Base-by-base conservation (phyloP, 2,113 vertebrate species). In the Motacilla tschutschensis region DNA sequence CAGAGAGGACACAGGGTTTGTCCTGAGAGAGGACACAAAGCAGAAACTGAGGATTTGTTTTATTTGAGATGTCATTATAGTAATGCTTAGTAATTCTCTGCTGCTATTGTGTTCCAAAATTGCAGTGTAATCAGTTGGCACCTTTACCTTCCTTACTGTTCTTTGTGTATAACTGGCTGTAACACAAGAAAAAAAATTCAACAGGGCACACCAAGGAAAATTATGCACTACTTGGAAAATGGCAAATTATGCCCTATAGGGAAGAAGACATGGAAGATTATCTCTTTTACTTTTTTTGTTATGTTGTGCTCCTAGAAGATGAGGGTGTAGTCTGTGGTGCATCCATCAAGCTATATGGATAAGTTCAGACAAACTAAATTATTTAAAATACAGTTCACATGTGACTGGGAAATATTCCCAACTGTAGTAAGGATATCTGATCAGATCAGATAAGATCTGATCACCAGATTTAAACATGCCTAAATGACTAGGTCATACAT, bases 261-360 rank as follows among this genome's bases (percentile, higher is more conserved):
- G 69, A 99, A 98, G 88, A 98, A 98, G 92, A 98, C 98, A 92
- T 97, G 96, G 83, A 98, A 98, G 96, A 97, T 98, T 40, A 33
- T 33, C 10, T 53, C 17, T 57, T n/a, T n/a, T 46, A 16, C 13
- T 38, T 18, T 0, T 22, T 62, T 65, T 74, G 8, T 50, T 33
- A 58, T 31, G 17, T 21, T 72, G n/a, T 33, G 33, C 19, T 79
- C 36, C 14, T 5, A 64, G 46, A 79, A 75, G 35, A 50, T 29
- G 31, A 47, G 21, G 8, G 21, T 40, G 17, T 18, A 44, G 31
- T 35, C 35, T 66, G 5, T 65, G 47, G 70, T 85, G 21, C 17
- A 58, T 31, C 55, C 33, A 47, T 36, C 24, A 77, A 65, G 31
- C 9, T 29, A 15, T 31, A 47, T 16, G 22, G 21, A 53, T 67